A percentile compares a stretch with the other conserved stretches of the same genome.
Evolutionary conservation across 1,140 invertebrate species (phyloP).

Genomic region (Drosophila truncata): DNA sequence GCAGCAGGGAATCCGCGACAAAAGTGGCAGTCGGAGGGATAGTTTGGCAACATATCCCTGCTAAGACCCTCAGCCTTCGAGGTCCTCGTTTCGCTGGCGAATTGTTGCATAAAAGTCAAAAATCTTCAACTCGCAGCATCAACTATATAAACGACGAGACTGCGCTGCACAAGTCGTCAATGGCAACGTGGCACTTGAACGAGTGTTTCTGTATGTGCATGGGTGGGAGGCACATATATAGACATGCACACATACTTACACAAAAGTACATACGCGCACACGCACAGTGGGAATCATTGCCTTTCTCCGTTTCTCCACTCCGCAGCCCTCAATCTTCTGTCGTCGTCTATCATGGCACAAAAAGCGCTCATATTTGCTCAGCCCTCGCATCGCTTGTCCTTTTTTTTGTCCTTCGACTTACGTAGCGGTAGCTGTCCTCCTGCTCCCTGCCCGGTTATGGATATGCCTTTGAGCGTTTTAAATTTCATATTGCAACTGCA

Average conservation of each 20-base stretch:
- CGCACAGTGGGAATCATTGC: constrained; percentile 53
- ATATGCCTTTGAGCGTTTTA: constrained; percentile 83
- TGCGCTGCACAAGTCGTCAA: constrained; percentile 76
- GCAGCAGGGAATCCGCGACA: constrained; percentile 23
- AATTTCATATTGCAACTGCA: constrained; percentile 83
- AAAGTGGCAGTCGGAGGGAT: not conserved
- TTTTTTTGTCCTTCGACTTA: constrained; percentile 83
- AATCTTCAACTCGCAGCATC: constrained; percentile 79
- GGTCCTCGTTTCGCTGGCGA: constrained; percentile 61
- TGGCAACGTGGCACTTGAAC: constrained; percentile 75
- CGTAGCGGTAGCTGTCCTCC: constrained; percentile 36
- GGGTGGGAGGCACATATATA: constrained; percentile 42
- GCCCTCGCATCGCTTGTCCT: constrained; percentile 73
- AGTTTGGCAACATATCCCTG: constrained; percentile 22
- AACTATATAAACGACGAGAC: constrained; percentile 72
- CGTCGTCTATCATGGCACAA: constrained; percentile 74
- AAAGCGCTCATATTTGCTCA: constrained; percentile 79
- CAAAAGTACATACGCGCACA: constrained; percentile 14
- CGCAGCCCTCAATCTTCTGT: constrained; percentile 46
- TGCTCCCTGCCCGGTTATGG: constrained; percentile 67
- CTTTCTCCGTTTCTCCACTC: constrained; percentile 47
- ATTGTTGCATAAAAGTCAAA: constrained; percentile 84
- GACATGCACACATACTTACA: constrained; percentile 1
- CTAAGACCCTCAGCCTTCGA: constrained; percentile 7
- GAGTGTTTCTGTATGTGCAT: constrained; percentile 3